These are phyloP conservation scores for Ivindomyrus marchei DNA, from an alignment of 2,113 vertebrate genomes.

Conservation along the genomic window DNA sequence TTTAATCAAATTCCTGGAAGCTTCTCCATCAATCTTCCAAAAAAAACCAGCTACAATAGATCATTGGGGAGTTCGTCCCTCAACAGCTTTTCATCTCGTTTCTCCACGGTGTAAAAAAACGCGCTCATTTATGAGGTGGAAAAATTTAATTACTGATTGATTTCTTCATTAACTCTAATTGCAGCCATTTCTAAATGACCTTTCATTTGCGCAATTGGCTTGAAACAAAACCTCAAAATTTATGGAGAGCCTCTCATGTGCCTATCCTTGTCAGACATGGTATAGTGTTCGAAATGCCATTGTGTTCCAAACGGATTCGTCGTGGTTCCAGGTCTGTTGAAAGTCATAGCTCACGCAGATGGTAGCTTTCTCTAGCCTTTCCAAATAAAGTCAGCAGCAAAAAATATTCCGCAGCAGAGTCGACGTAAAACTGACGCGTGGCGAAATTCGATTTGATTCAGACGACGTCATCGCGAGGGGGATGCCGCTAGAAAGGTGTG, in stretches of 20 bases:
- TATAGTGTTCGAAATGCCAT: not conserved
- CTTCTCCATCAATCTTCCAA: slow-evolving; percentile 48
- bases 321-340: not conserved
- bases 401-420: slow-evolving; percentile 18
- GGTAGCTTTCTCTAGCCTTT: not conserved
- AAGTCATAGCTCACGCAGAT: slow-evolving; percentile 8
- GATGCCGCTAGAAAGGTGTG: slow-evolving; percentile 11
- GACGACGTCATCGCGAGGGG: not conserved
- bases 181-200: slow-evolving; percentile 3
- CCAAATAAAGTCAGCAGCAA: slow-evolving; percentile 20
- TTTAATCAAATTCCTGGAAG: slow-evolving; percentile 47
- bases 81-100: slow-evolving; percentile 5
- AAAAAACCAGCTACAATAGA: slow-evolving; percentile 31
- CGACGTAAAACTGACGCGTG: not conserved
- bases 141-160: slow-evolving; percentile 27
- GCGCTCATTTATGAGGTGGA: slow-evolving; percentile 15
- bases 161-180: slow-evolving; percentile 16
- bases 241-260: not conserved
- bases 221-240: not conserved
- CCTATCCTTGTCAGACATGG: not conserved
- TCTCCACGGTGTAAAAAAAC: not conserved
- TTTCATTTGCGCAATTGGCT: not conserved
- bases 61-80: slow-evolving; percentile 39
- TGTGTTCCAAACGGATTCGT: not conserved
- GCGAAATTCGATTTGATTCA: slow-evolving; percentile 30